These are phyloP conservation scores for Chloroceryle inda DNA, from an alignment of 2,797 vertebrate genomes.

Conservation along the genomic window DNA sequence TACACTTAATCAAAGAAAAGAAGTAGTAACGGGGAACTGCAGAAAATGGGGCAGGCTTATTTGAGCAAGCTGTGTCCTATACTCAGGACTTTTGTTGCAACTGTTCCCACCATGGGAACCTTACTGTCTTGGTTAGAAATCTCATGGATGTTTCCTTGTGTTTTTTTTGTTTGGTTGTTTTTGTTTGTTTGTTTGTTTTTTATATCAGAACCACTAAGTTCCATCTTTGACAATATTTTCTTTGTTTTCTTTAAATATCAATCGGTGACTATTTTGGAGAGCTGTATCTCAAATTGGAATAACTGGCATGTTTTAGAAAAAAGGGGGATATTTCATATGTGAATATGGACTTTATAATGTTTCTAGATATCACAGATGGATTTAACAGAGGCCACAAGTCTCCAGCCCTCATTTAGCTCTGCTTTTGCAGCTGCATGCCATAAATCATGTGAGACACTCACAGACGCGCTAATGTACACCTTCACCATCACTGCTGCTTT, in stretches of 20 bases:
- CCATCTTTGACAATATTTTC: not conserved
- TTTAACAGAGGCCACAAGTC: not conserved
- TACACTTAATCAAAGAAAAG: not conserved
- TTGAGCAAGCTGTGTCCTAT: not conserved
- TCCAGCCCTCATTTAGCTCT: not conserved
- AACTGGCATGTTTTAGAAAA: not conserved
- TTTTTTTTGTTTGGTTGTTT: no score
- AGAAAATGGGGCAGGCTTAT: not conserved
- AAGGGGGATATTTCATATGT: not conserved
- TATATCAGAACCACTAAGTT: not conserved
- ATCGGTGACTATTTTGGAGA: not conserved
- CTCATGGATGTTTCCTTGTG: not conserved
- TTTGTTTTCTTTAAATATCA: not conserved
- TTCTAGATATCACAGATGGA: not conserved
- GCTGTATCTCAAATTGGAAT: not conserved
- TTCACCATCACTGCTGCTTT: not conserved
- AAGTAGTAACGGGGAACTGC: not conserved
- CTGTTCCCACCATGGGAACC: not conserved
- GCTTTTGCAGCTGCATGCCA: not conserved
- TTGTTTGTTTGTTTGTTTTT: not conserved
- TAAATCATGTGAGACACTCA: not conserved
- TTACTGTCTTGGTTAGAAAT: not conserved
- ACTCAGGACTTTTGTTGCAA: not conserved
- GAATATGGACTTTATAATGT: not conserved
- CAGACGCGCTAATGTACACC: rapidly evolving